phyloP scores from a whole-genome alignment of 1,140 invertebrate species.

The Proctacanthus coquilletti region DNA sequence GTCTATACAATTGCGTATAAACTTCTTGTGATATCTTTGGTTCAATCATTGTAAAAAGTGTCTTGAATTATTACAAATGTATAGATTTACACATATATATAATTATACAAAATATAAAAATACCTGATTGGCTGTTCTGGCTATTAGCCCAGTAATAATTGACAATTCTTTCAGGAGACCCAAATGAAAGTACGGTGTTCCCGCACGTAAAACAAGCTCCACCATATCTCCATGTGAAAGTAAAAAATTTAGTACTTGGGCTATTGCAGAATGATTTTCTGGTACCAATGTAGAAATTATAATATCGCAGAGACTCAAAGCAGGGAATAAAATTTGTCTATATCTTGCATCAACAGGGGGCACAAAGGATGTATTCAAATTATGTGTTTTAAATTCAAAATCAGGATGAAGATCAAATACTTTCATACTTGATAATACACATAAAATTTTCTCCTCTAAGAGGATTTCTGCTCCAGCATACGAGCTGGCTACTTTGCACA shows the following conservation, averaged over 20 bases:
- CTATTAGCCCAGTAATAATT: conserved; percentile 59
- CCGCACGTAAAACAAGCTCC: conserved; percentile 52
- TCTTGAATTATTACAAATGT: too few species aligned
- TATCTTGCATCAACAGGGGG: conserved; percentile 50
- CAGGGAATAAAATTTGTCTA: conserved; percentile 64
- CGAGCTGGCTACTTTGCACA: conserved; percentile 55
- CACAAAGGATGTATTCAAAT: conserved; percentile 32
- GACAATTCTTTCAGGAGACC: conserved; percentile 54
- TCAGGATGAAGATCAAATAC: conserved; percentile 65
- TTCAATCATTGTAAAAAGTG: conserved; percentile 29
- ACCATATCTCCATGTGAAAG: conserved; percentile 67
- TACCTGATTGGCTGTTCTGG: conserved; percentile 48
- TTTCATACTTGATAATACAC: conserved; percentile 57
- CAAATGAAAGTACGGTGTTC: conserved; percentile 42
- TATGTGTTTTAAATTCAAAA: conserved; percentile 27
- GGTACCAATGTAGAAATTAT: conserved; percentile 65
- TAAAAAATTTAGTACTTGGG: conserved; percentile 64
- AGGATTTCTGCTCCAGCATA: conserved; percentile 58
- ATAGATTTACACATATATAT: too few species aligned
- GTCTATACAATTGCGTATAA: conserved; percentile 38
- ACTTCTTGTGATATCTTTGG: conserved; percentile 28
- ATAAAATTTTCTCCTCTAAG: conserved; percentile 55
- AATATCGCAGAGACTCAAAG: conserved; percentile 62
- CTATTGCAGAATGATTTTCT: conserved; percentile 61
- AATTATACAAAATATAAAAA: background rate